These are phyloP conservation scores for Ophion costatus DNA, from an alignment of 2,888 invertebrate species.

Conservation along the genomic window DNA sequence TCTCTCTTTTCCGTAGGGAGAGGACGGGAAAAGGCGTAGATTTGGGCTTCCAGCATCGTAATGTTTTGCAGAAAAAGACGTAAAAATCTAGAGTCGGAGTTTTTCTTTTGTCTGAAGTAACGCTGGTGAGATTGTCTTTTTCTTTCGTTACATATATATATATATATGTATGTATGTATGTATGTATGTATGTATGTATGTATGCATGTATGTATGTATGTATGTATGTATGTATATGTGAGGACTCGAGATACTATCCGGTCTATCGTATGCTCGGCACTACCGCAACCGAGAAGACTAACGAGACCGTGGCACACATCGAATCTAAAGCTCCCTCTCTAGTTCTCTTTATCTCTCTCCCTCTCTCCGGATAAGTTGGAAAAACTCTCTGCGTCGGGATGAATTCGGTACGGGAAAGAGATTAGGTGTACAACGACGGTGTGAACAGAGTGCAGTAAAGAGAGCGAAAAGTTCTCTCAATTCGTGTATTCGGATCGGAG, in stretches of 20 bases:
- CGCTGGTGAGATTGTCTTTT: slow-evolving; percentile 21
- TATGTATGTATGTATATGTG: slow-evolving; percentile 7
- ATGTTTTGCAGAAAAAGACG: slow-evolving; percentile 39
- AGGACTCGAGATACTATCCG: slow-evolving; percentile 16
- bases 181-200: slow-evolving; percentile 2
- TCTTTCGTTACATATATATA: slow-evolving; percentile 5
- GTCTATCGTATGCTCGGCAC: slow-evolving; percentile 12
- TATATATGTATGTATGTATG: slow-evolving; percentile 6
- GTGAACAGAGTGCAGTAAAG: slow-evolving; percentile 8
- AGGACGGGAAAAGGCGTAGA: slow-evolving; percentile 14
- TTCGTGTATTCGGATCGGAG: slow-evolving; percentile 4
- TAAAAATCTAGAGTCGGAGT: slow-evolving; percentile 31
- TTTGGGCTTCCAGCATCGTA: slow-evolving; percentile 54
- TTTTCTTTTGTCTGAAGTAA: slow-evolving; percentile 12
- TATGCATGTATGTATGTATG: neutral
- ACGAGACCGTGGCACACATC: slow-evolving; percentile 35
- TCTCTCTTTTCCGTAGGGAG: neutral
- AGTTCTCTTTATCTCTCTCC: neutral
- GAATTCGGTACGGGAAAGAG: slow-evolving; percentile 41
- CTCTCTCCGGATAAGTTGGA: slow-evolving; percentile 17
- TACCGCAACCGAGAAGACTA: slow-evolving; percentile 30
- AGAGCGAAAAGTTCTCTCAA: neutral
- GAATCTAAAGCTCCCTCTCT: slow-evolving; percentile 39
- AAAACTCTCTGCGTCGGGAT: slow-evolving; percentile 34
- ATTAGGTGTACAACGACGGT: slow-evolving; percentile 18